Evolutionary conservation across 2,113 vertebrate species (phyloP).

Genomic region (Gasterosteus aculeatus): DNA sequence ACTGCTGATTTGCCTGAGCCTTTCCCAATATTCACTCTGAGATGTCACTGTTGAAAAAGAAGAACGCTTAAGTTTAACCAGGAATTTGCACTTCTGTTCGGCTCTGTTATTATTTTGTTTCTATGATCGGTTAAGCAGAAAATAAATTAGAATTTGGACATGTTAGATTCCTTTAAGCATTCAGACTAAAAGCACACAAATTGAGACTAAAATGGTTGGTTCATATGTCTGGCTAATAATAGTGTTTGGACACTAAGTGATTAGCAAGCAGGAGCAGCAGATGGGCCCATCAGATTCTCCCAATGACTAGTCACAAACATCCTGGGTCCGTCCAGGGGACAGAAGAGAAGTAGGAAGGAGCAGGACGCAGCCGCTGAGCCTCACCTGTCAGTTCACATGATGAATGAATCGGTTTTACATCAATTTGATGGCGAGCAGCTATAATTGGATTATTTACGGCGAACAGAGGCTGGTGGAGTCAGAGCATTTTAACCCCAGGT

Average conservation of each 20-base stretch:
- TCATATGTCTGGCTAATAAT: constrained; percentile 2
- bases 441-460: constrained; percentile 82
- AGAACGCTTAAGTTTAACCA: not conserved
- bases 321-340: constrained; percentile 44
- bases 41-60: not conserved
- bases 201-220: constrained; percentile 8
- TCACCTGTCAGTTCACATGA: constrained; percentile 76
- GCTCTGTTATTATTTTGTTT: not conserved
- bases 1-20: not conserved
- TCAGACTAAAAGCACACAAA: not conserved
- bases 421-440: constrained; percentile 75
- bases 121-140: not conserved
- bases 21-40: not conserved
- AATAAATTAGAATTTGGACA: not conserved
- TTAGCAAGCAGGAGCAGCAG: constrained; percentile 40
- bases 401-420: constrained; percentile 81
- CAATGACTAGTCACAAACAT: constrained; percentile 48
- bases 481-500: constrained; percentile 66
- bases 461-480: constrained; percentile 70
- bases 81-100: not conserved
- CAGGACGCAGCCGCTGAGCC: constrained; percentile 42
- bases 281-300: constrained; percentile 31
- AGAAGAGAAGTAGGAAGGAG: constrained; percentile 26
- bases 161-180: not conserved
- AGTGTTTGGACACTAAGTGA: constrained; percentile 20